Conservation (phyloP, 2,888 invertebrate species). For the Drosophila colorata region DNA sequence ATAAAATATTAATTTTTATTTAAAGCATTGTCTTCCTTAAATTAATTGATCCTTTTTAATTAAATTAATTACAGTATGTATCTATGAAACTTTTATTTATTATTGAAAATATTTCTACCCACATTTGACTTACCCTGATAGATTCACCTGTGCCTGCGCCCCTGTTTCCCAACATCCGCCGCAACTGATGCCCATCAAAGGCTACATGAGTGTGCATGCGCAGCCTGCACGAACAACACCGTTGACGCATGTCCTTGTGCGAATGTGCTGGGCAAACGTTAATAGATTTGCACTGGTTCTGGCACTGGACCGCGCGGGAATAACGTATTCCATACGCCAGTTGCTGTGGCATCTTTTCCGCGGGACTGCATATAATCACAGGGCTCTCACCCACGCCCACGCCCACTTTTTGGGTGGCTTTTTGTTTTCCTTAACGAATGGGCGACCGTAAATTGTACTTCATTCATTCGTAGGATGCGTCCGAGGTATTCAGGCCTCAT, state of each 20-base stretch:
- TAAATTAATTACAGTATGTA: no score
- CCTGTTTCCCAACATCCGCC: not conserved
- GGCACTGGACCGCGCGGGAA: slow-evolving; percentile 19
- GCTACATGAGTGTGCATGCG: slow-evolving; percentile 47
- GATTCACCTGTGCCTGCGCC: slow-evolving; percentile 42
- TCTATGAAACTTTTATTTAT: not conserved
- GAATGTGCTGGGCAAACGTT: slow-evolving; percentile 39
- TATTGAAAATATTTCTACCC: no score
- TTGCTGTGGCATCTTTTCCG: slow-evolving; percentile 48
- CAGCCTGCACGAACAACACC: slow-evolving; percentile 35
- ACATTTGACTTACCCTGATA: slow-evolving; percentile 39
- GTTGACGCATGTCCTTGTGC: slow-evolving; percentile 56
- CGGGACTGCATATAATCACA: slow-evolving; percentile 69
- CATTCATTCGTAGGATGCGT: slow-evolving; percentile 57
- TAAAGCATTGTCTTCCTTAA: no score
- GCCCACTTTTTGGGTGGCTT: slow-evolving; percentile 30
- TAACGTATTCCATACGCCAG: slow-evolving; percentile 44
- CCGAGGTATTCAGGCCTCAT: slow-evolving; percentile 21
- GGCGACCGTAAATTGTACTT: slow-evolving; percentile 74
- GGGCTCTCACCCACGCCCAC: slow-evolving; percentile 16
- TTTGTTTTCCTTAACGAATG: slow-evolving; percentile 66
- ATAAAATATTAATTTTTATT: no score
- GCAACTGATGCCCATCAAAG: slow-evolving; percentile 36
- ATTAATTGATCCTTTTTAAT: no score
- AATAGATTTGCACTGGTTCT: slow-evolving; percentile 67